Conservation (phyloP, 2,888 invertebrate species). For the Oasisia sp. region DNA sequence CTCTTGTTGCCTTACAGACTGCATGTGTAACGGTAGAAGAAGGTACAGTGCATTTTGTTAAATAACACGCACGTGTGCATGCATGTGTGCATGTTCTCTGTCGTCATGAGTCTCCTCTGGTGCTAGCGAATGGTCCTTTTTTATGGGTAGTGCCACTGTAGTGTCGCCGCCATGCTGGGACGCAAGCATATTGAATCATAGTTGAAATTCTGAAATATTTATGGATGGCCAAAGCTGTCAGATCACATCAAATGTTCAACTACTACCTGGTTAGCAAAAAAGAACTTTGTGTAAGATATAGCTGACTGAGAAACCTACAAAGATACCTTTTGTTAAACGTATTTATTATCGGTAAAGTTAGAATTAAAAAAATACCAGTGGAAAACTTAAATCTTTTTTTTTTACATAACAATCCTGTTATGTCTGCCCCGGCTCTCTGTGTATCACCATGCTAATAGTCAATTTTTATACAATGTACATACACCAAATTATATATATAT, state of each 20-base stretch:
- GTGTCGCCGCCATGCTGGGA: background rate
- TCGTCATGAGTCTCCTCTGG: background rate
- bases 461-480: too few species aligned
- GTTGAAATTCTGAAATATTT: background rate
- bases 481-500: too few species aligned
- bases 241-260: background rate
- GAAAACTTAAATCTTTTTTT: background rate
- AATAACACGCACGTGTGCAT: slow-evolving; percentile 17
- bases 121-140: background rate
- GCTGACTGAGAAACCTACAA: background rate
- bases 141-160: background rate
- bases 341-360: too few species aligned
- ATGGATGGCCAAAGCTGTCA: background rate
- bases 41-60: slow-evolving; percentile 6
- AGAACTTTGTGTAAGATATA: background rate
- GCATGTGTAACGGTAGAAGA: background rate
- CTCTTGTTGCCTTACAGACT: slow-evolving; percentile 10
- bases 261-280: background rate
- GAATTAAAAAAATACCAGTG: background rate
- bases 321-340: background rate
- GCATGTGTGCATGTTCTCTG: slow-evolving; percentile 11
- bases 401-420: background rate
- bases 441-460: too few species aligned
- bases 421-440: background rate
- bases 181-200: background rate